phyloP scores from a whole-genome alignment of 2,113 vertebrate species.

The Columbina picui region DNA sequence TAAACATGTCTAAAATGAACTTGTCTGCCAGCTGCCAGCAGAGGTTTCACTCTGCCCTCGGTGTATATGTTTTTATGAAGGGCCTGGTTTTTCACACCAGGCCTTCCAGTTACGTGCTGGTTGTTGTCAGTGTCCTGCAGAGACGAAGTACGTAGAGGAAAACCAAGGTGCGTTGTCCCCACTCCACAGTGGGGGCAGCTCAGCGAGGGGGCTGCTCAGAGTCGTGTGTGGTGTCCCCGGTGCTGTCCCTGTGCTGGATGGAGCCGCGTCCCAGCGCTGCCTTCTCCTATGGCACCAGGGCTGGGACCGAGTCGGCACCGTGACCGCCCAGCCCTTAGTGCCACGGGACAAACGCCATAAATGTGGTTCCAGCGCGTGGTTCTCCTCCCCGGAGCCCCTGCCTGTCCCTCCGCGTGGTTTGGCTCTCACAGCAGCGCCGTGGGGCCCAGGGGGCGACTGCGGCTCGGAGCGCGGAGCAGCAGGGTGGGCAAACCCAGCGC shows the following conservation, averaged over 20 bases:
- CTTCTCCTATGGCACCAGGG: too few species aligned
- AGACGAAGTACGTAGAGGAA: not conserved
- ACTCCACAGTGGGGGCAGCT: accelerated
- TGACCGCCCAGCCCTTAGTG: not conserved
- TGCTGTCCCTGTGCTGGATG: not conserved
- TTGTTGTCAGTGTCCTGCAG: not conserved
- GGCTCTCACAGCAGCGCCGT: not conserved
- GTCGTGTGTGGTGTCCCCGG: too few species aligned
- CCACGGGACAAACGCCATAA: accelerated
- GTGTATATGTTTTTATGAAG: not conserved
- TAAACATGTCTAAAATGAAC: accelerated
- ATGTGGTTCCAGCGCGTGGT: not conserved
- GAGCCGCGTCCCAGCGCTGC: not conserved
- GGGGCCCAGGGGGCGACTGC: accelerated
- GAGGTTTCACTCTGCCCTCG: not conserved
- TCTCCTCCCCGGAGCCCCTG: accelerated
- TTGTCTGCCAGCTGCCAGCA: not conserved
- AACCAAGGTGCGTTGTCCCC: not conserved
- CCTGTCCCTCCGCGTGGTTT: accelerated
- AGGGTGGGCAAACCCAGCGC: accelerated
- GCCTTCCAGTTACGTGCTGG: not conserved
- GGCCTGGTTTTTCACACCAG: not conserved
- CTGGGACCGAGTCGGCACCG: too few species aligned
- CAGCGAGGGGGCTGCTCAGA: too few species aligned
- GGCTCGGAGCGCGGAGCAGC: not conserved